phyloP scores from a whole-genome alignment of 1,140 invertebrate species.

The Nephila pilipes region DNA sequence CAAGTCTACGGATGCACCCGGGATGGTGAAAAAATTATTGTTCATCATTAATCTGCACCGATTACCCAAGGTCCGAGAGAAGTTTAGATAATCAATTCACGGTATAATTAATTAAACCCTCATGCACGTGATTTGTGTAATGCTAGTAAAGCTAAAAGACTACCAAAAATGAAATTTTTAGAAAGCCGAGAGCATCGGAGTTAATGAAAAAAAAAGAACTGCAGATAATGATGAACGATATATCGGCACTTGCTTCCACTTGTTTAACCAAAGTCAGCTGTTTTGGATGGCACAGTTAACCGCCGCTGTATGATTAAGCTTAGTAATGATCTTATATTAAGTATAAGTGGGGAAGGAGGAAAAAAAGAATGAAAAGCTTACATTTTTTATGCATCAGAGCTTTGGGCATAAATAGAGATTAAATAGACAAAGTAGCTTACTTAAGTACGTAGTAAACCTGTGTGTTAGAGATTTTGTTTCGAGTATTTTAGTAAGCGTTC shows the following conservation, averaged over 20 bases:
- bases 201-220: slow-evolving; percentile 8
- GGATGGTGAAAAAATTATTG: background rate
- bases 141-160: slow-evolving; percentile 16
- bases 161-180: slow-evolving; percentile 36
- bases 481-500: background rate
- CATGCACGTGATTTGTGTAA: slow-evolving; percentile 40
- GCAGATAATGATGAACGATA: slow-evolving; percentile 51
- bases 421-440: slow-evolving; percentile 33
- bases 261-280: slow-evolving; percentile 61
- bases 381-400: background rate
- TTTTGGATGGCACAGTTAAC: slow-evolving; percentile 37
- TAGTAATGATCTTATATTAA: slow-evolving; percentile 57
- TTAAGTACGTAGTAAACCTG: background rate
- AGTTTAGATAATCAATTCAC: slow-evolving; percentile 60
- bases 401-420: slow-evolving; percentile 32
- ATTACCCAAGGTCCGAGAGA: slow-evolving; percentile 19
- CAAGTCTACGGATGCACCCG: background rate
- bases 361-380: background rate
- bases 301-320: slow-evolving; percentile 53
- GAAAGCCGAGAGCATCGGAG: background rate
- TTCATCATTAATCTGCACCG: slow-evolving; percentile 48
- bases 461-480: background rate
- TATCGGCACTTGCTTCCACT: slow-evolving; percentile 45
- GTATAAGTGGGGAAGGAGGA: slow-evolving; percentile 1
- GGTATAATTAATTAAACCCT: slow-evolving; percentile 60